Conservation (phyloP, 2,113 vertebrate species). For the Stercorarius parasiticus region DNA sequence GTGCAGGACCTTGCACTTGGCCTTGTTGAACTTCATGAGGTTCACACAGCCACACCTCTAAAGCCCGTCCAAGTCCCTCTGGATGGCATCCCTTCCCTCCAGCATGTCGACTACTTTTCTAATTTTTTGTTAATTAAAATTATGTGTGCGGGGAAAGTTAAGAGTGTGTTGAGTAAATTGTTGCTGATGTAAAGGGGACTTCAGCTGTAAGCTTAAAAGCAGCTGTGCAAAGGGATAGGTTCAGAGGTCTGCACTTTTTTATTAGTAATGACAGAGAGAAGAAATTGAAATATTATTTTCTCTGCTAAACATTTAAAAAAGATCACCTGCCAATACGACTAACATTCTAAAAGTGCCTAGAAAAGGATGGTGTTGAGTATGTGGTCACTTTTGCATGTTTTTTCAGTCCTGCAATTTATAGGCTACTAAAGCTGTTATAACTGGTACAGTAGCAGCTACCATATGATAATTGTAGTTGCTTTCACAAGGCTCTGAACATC, state of each 20-base stretch:
- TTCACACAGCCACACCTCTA: too few species aligned
- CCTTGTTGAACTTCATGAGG: too few species aligned
- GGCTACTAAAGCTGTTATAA: neutral
- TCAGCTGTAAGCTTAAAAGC: neutral
- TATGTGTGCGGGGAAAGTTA: neutral
- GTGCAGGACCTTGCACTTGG: too few species aligned
- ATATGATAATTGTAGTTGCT: neutral
- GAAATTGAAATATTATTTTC: neutral
- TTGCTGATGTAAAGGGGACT: neutral
- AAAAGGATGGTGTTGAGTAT: neutral
- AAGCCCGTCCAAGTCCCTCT: too few species aligned
- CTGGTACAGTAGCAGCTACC: neutral
- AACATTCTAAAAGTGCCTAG: neutral
- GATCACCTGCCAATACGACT: neutral
- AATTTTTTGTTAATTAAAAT: neutral
- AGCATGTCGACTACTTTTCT: neutral
- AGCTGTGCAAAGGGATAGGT: neutral
- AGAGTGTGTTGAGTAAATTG: neutral
- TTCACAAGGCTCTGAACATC: neutral
- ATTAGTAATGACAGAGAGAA: neutral
- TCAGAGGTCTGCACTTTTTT: neutral
- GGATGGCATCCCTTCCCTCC: too few species aligned
- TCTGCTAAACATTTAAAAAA: neutral
- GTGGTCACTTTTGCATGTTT: neutral
- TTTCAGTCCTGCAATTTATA: neutral